These are phyloP conservation scores for Brachionus sp. DNA, from an alignment of 1,140 invertebrate genomes.

Conservation along the genomic window DNA sequence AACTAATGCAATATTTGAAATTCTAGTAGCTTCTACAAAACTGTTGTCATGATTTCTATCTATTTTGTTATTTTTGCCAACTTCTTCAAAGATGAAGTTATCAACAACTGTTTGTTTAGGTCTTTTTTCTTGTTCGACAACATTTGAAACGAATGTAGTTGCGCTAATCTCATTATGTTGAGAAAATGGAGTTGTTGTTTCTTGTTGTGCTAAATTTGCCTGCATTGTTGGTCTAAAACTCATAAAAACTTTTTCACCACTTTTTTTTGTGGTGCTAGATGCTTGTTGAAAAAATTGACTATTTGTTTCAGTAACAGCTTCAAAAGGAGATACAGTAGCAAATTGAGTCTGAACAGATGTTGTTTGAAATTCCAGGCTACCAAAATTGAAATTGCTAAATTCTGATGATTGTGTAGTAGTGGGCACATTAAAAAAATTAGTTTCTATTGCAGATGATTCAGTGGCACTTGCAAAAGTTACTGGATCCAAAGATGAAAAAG, in stretches of 20 bases:
- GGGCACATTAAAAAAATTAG: neutral
- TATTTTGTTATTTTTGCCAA: neutral
- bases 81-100: neutral
- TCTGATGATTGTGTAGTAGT: neutral
- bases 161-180: neutral
- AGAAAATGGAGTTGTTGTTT: neutral
- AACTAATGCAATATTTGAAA: neutral
- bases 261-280: neutral
- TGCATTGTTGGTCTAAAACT: neutral
- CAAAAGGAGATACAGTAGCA: neutral
- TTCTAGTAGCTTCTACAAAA: neutral
- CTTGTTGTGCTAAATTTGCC: neutral
- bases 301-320: neutral
- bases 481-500: neutral
- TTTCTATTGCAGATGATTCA: neutral
- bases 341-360: neutral
- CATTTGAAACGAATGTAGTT: neutral
- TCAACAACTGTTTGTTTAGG: neutral
- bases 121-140: neutral
- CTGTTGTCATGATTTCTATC: neutral
- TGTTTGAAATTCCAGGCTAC: neutral
- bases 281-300: neutral
- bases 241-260: neutral
- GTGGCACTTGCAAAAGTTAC: neutral
- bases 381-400: conserved; percentile 13